Evolutionary conservation across 2,888 invertebrate genomes (phyloP).

Genomic region (Nymphalis polychloros): DNA sequence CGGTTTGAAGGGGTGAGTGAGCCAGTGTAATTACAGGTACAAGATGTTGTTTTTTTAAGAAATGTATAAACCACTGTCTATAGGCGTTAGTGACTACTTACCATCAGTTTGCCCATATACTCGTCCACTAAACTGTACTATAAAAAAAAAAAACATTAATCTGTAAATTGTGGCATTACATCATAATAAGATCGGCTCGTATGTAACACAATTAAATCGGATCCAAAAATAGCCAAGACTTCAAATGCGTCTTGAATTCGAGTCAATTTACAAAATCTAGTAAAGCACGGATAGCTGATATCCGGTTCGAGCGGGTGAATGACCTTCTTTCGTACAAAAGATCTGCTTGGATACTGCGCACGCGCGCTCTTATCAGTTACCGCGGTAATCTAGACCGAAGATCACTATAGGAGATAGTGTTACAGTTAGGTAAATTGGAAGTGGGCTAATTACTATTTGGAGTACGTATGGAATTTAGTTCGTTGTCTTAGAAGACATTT

Average conservation of each 20-base stretch:
- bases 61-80: too few species aligned
- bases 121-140: too few species aligned
- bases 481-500: slow-evolving; percentile 10
- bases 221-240: slow-evolving; percentile 1
- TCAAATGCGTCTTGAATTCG: slow-evolving; percentile 18
- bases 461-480: slow-evolving; percentile 22
- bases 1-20: too few species aligned
- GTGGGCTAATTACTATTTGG: slow-evolving; percentile 37
- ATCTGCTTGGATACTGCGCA: slow-evolving; percentile 40
- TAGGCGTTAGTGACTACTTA: too few species aligned
- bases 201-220: background rate
- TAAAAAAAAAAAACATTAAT: too few species aligned
- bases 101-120: too few species aligned
- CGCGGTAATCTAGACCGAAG: slow-evolving; percentile 25
- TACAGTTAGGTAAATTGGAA: slow-evolving; percentile 36
- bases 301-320: slow-evolving; percentile 41
- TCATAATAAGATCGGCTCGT: too few species aligned
- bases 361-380: slow-evolving; percentile 33
- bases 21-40: too few species aligned
- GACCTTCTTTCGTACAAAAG: slow-evolving; percentile 43
- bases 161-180: too few species aligned
- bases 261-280: slow-evolving; percentile 38
- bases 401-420: slow-evolving; percentile 24
- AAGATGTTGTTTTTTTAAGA: too few species aligned
- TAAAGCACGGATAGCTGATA: slow-evolving; percentile 40